These are phyloP conservation scores for Noctuana brunneofusca DNA, from an alignment of 2,888 invertebrate species.

Conservation along the genomic window DNA sequence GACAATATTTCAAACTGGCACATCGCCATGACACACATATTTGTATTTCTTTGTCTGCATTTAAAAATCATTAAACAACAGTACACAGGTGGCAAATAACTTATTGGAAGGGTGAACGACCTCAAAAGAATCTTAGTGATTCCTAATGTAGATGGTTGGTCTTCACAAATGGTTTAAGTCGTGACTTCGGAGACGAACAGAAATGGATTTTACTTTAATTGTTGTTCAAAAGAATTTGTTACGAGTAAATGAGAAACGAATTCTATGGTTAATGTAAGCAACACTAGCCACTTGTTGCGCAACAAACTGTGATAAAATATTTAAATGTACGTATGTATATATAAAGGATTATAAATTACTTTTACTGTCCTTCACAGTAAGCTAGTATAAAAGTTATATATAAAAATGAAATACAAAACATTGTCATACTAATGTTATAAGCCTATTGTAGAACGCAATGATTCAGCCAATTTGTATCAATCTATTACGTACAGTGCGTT, in stretches of 20 bases:
- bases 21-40: conserved; percentile 30
- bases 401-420: background rate
- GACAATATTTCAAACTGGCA: conserved; percentile 31
- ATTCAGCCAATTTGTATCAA: conserved; percentile 24
- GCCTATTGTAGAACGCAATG: conserved; percentile 18
- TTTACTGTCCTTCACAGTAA: background rate
- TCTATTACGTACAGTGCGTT: conserved; percentile 19
- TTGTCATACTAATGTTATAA: conserved; percentile 7
- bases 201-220: background rate
- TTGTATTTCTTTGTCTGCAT: conserved; percentile 11
- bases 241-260: background rate
- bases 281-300: too few species aligned
- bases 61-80: conserved; percentile 9
- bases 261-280: too few species aligned
- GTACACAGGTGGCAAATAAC: conserved; percentile 3
- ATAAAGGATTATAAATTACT: background rate
- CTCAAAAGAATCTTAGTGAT: background rate
- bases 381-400: background rate
- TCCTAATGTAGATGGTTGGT: background rate
- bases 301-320: too few species aligned
- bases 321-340: background rate
- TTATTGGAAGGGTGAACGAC: conserved; percentile 8
- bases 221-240: background rate
- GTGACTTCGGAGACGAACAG: background rate
- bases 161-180: background rate